Evolutionary conservation across 2,888 invertebrate genomes (phyloP), one percentile per base, ranked within the genome.

Genomic region (Synanthedon vespiformis): DNA sequence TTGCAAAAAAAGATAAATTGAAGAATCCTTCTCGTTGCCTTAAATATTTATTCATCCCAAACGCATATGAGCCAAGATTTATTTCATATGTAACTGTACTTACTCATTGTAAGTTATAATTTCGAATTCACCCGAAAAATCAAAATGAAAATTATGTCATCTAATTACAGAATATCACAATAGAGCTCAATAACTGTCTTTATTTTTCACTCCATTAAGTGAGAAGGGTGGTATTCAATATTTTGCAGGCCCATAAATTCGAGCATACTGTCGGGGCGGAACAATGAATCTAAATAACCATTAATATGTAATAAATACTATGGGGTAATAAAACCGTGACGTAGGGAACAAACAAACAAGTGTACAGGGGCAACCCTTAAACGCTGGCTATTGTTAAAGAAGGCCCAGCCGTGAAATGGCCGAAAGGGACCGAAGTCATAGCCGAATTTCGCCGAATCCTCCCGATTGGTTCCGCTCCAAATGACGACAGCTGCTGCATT

Each of bases 291-390:
- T 77, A 85, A 87, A 87, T 87, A 87, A 87, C 87, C 85, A 87
- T 87, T 87, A 87, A 87, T 87, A 87, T 84, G 86, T 85, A 86
- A 87, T 87, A 87, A 87, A 87, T 87, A 85, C 83, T 82, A 80
- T 78, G 77, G 87, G 81, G 85, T 70, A 80, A 82, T 81, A 85
- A 81, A 80, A 70, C 74, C 73, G 71, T 80, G 76, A 74, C 61
- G 70, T 67, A 72, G 83, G 84, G 86, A 71, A 77, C 82, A 84
- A 85, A 85, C 80, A 86, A 86, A 86, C 87, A 87, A 87, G 86
- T 85, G 85, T 74, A 78, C 67, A 54, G 67, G 60, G 70, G 70
- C 73, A 77, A 80, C 81, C 81, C 80, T 77, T 79, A 77, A 80
- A 80, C 71, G 72, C 68, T 68, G 68, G 59, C 63, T 60, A 74